Base-by-base conservation (phyloP, 2,888 invertebrate genomes). In the Clistopyga incitator region DNA sequence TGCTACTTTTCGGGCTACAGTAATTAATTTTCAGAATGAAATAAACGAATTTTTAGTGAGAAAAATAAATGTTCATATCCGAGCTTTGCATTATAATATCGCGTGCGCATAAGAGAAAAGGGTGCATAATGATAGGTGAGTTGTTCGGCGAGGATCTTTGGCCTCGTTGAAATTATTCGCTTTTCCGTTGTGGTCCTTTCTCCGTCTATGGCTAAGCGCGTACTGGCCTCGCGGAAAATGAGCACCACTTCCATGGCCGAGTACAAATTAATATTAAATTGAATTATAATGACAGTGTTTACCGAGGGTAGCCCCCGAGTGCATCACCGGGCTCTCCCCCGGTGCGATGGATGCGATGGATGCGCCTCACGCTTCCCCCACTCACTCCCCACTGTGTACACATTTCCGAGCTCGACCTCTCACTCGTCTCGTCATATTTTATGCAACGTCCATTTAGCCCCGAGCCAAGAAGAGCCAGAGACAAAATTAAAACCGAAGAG, bases 201-300 rank as follows among this genome's bases (percentile, higher is more conserved):
- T 61, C 45, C 47, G 47, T 74, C 34, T 6, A 18, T 18, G 34
- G 50, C 70, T 56, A 20, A 13, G 42, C 29, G 71, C 52, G 25
- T 3, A 2, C 64, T 18, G 38, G 29, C 34, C 23, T 78, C 54
- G 52, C 81, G 65, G 71, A 71, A 84, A 87, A 85, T 87, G 88
- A 89, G 87, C 86, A 86, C 86, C 85, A 85, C 88, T 88, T 85
- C 75, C 75, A 71, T 81, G 87, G 85, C 87, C 85, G 86, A 86
- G 84, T 87, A 88, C 88, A 89, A 88, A 90, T 90, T 89, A 89
- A 88, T 90, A 90, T 89, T 87, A 89, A 89, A 89, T 89, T 89
- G 89, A 90, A 90, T 90, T 89, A 89, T 89, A 89, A 89, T 90
- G 89, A 89, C 89, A 87, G 89, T 88, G 88, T 89, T 90, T 88